Base-by-base conservation (phyloP, 1,140 invertebrate species). In the Bombus superbus region DNA sequence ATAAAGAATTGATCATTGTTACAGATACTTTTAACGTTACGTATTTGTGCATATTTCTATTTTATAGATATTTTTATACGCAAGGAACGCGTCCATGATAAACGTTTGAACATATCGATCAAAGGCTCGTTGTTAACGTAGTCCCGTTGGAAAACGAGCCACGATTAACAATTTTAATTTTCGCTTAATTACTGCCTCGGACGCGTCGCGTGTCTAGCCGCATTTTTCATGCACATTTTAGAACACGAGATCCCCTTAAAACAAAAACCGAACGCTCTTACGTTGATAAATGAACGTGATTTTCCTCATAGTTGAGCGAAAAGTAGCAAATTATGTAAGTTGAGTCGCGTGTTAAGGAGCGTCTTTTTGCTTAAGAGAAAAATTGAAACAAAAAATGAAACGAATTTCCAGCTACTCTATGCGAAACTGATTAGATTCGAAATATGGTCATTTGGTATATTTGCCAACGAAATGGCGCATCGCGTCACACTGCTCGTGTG, bases 201-300 rank as follows among this genome's bases (percentile, higher is more conserved):
- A 18, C 28, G 5, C 4, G 40, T 72, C 38, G 69, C 69, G 69
- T 72, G 69, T 72, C 25, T 13, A 9, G 5, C 11, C 9, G 40
- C 40, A 42, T 44, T 74, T 74, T 44, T 74, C 72, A 44, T 74
- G 18, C 28, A 74, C 28, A 74, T 47, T 74, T 74, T 32, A 18
- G 3, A n/a, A 22, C 18, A 22, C 18, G 42, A 32, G 40, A 22
- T 47, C n/a, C 3, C 1, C 2, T 9, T 25, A 32, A 47, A 28
- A n/a, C 25, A 9, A 73, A 73, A 42, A 74, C 28, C n/a, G 5
- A 10, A 11, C 18, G 42, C 72, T 32, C 18, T 25, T 35, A 38
- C 10, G 40, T 47, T 44, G 72, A 74, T 74, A 32, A 74, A 74
- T 74, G 72, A 47, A 32, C 42, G n/a, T 9, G 15, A 44, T 47